Percentiles rank a stretch among this genome's conserved stretches.
Evolutionary conservation across 2,888 invertebrate species (phyloP).

Genomic region (Formica aserva): DNA sequence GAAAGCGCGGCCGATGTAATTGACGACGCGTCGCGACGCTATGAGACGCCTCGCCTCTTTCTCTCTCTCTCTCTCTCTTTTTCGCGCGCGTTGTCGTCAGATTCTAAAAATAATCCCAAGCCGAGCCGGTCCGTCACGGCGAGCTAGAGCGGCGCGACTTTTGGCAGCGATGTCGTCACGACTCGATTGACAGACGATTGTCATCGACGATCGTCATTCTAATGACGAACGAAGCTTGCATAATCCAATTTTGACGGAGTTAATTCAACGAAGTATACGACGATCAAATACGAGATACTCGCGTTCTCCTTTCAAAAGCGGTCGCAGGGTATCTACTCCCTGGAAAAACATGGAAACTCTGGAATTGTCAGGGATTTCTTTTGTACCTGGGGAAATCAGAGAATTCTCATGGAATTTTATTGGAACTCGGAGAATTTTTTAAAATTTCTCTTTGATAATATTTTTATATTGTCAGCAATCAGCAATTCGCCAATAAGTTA

Average conservation of each 20-base stretch:
- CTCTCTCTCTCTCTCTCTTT: no score
- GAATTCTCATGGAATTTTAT: no score
- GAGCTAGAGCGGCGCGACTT: slow-evolving; percentile 18
- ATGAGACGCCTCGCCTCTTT: neutral
- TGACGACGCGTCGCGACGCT: slow-evolving; percentile 51
- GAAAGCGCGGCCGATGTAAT: slow-evolving; percentile 64
- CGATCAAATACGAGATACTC: neutral
- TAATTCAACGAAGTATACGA: neutral
- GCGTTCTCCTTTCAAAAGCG: no score
- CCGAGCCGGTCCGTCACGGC: slow-evolving; percentile 17
- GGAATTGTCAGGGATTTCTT: no score
- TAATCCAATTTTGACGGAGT: neutral
- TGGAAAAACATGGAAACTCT: no score
- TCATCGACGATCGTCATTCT: neutral
- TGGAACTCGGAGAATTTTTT: no score
- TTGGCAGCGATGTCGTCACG: slow-evolving; percentile 5
- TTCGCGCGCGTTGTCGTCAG: slow-evolving; percentile 56
- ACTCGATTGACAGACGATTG: neutral
- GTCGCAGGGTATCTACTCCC: no score
- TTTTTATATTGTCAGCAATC: no score
- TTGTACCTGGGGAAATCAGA: no score
- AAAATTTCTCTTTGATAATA: no score
- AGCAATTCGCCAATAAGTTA: no score
- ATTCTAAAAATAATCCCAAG: slow-evolving; percentile 67
- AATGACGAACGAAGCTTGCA: neutral